phyloP scores from a whole-genome alignment of 2,113 vertebrate species.

The Malurus cyaneus region DNA sequence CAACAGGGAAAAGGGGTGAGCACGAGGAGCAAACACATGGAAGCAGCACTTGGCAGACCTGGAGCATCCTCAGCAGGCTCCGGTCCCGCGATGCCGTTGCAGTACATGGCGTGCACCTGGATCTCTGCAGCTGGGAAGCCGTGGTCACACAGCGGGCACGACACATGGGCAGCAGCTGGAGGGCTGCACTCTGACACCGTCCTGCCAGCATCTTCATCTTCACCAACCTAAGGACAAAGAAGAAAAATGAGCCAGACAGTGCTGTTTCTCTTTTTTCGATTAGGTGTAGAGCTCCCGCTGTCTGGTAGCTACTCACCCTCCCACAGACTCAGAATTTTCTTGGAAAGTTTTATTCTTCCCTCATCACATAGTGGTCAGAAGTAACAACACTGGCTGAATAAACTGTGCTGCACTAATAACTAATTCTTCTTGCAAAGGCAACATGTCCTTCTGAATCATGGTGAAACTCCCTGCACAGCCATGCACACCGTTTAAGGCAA shows the following conservation, averaged over 20 bases:
- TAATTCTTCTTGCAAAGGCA: conserved; percentile 68
- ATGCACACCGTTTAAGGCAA: conserved; percentile 49
- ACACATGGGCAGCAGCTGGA: conserved; percentile 37
- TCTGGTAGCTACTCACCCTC: background rate
- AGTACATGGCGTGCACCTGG: conserved; percentile 89
- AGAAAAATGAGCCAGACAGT: background rate
- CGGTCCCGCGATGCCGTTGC: conserved; percentile 71
- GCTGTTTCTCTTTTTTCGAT: background rate
- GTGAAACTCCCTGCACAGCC: conserved; percentile 47
- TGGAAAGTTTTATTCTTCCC: conserved; percentile 46
- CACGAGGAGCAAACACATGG: background rate
- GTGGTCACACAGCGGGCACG: conserved; percentile 86
- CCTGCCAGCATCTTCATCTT: conserved; percentile 34
- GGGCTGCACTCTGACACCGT: background rate
- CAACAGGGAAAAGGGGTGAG: background rate
- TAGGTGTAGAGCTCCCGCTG: background rate
- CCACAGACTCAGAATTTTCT: background rate
- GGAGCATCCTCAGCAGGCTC: conserved; percentile 20
- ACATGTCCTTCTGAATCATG: conserved; percentile 50
- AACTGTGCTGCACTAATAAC: conserved; percentile 34
- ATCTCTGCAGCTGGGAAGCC: conserved; percentile 78
- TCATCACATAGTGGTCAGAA: conserved; percentile 19
- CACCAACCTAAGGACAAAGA: conserved; percentile 60
- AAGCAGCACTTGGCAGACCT: conserved; percentile 23
- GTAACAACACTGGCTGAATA: conserved; percentile 3